Base-by-base conservation (phyloP, 2,797 vertebrate species). In the Tapera naevia region DNA sequence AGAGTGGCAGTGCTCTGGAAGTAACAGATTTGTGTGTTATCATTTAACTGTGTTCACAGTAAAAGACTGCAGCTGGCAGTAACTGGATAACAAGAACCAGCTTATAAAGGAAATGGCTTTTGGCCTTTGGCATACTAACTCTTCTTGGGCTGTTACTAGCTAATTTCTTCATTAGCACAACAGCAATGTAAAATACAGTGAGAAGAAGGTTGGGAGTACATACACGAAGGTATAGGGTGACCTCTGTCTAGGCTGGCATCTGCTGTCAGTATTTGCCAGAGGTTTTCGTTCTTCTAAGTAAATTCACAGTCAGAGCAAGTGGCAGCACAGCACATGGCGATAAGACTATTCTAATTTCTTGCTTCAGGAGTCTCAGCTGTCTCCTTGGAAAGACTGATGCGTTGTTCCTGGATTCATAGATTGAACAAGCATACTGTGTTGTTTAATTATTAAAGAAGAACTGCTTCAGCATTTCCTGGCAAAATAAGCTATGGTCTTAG, bases 301-400 rank as follows among this genome's bases (percentile, higher is more conserved):
- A 95, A 91, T 94, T 94, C 93, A 88, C 79, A 94, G 87, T 64
- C 48, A 5, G 89, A 56, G 71, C 4, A 9, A 65, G 65, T 13
- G 46, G 84, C 84, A 58, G 24, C 30, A 72, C 72, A 84, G 86
- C 80, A 48, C 90, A 61, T 2, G 19, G 80, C 94, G 97, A 97
- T 96, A 97, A 97, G 95, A 82, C 80, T 76, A 3, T 73, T 95
- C 94, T 95, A 88, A 95, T 96, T 96, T 96, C 96, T 97, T 96
- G 93, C 94, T 96, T 96, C 94, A 94, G 90, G 80, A 96, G 66
- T 18, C 93, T 96, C 95, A 95, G 89, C 94, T 91, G 89, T 90
- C 91, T 94, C 57, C 84, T 94, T 96, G 93, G 88, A 81, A 96
- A 92, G 83, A 73, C 46, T 65, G 71, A 71, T 93, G 88, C 62